Percentiles rank a stretch among this genome's conserved stretches.
Conservation (phyloP, 1,140 invertebrate species). For the Drosophila pseudoobscura region DNA sequence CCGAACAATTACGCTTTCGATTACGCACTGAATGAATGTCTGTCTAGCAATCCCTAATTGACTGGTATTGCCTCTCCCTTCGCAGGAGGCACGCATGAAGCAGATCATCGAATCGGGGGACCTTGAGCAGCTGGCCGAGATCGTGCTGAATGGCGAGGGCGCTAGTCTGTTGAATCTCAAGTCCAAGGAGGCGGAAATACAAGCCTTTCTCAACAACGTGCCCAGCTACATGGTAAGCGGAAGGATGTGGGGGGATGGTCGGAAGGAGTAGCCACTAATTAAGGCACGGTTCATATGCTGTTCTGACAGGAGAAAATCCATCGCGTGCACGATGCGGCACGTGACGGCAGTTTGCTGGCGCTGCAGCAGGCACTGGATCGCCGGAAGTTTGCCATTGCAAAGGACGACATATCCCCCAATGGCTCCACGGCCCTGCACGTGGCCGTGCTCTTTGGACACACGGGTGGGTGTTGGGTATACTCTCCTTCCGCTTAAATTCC, state of each 20-base stretch:
- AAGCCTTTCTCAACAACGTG: conserved; percentile 95
- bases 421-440: conserved; percentile 97
- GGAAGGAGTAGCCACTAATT: conserved; percentile 36
- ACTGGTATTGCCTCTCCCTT: conserved; percentile 17
- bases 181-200: conserved; percentile 91
- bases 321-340: conserved; percentile 93
- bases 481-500: neutral
- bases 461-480: conserved; percentile 80
- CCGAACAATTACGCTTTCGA: conserved; percentile 30
- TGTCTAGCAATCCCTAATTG: neutral
- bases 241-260: conserved; percentile 6
- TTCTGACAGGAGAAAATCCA: conserved; percentile 91
- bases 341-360: conserved; percentile 92
- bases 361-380: conserved; percentile 93
- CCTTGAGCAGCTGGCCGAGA: conserved; percentile 94
- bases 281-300: conserved; percentile 18
- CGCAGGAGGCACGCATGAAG: conserved; percentile 85
- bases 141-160: conserved; percentile 94
- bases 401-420: conserved; percentile 90
- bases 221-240: conserved; percentile 93
- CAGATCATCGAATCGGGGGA: conserved; percentile 89
- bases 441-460: conserved; percentile 92
- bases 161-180: conserved; percentile 89
- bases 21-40: conserved; percentile 10
- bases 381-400: conserved; percentile 94